Base-by-base conservation (phyloP, 2,888 invertebrate genomes). In the Lepidochitona cinerea region DNA sequence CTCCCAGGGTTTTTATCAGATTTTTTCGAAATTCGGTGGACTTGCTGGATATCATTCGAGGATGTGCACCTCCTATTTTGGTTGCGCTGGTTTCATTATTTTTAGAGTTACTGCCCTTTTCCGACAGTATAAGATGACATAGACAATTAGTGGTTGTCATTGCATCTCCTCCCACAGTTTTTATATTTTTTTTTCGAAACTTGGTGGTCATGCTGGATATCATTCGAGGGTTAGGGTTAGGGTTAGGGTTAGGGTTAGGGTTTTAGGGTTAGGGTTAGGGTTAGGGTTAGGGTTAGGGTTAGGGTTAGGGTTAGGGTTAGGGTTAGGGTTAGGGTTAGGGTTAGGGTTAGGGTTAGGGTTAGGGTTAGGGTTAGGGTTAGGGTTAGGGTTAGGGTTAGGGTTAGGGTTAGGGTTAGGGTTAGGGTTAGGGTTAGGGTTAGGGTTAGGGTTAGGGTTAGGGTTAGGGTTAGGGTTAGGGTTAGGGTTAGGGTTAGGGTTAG, bases 401-500 rank as follows among this genome's bases (percentile, higher is more conserved):
- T 78, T 80, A 74, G 78, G 78, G 79, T 80, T 77, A 76, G 81
- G 80, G 81, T 79, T 80, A 75, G 80, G 81, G 79, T 79, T 81
- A 72, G 77, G 77, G 74, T 77, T 79, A 65, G 77, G 79, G 76
- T 81, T 76, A 71, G 75, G 79, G 77, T 78, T 78, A 74, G 81
- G 79, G 78, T 81, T 79, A 78, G 81, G 80, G 77, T 82, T 75
- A 73, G 79, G 79, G 74, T 81, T 75, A 73, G 81, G 78, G 72
- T 80, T 70, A 73, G 81, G 80, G 76, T 78, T 73, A 75, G 81
- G 79, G 76, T 79, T 80, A 76, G 78, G 80, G 79, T 77, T 75
- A 71, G 75, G 77, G 80, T 77, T 81, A 72, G 75, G 80, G 81
- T 75, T 79, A 74, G 75, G 79, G 78, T 75, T 80, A 69, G 76